These are phyloP conservation scores for Microplitis manilae DNA, from an alignment of 2,888 invertebrate genomes.

Conservation along the genomic window DNA sequence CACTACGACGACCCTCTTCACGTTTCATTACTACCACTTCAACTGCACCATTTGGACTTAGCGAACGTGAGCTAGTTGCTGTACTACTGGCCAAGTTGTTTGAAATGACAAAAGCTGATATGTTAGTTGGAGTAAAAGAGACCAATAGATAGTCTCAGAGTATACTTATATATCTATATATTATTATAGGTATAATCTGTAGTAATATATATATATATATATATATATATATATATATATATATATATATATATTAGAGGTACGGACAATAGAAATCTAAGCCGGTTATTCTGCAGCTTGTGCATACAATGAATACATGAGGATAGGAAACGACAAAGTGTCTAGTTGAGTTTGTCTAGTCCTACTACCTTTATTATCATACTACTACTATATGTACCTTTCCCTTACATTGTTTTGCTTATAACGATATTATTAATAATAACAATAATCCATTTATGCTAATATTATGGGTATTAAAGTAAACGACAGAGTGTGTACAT, in stretches of 20 bases:
- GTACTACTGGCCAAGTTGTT: neutral
- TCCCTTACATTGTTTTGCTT: conserved; percentile 4
- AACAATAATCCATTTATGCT: conserved; percentile 58
- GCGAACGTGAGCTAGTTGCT: conserved; percentile 1
- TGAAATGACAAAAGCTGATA: neutral
- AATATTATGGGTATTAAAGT: conserved; percentile 25
- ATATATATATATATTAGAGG: neutral
- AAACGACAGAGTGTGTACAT: conserved; percentile 31
- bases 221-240: neutral
- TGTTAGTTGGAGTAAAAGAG: neutral
- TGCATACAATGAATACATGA: conserved; percentile 55
- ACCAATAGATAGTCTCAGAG: neutral
- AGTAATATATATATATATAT: neutral
- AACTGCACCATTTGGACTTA: conserved; percentile 23
- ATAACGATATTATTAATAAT: conserved; percentile 60
- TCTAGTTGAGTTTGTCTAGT: neutral
- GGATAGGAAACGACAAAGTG: conserved; percentile 37
- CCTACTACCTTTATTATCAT: neutral
- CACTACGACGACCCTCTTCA: conserved; percentile 39
- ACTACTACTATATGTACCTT: neutral
- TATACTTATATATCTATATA: neutral
- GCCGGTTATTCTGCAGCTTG: conserved; percentile 50
- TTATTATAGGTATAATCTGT: neutral
- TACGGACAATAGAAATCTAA: conserved; percentile 48
- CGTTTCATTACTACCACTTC: conserved; percentile 40